Conservation (phyloP, 2,888 invertebrate species). For the Arctia plantaginis region DNA sequence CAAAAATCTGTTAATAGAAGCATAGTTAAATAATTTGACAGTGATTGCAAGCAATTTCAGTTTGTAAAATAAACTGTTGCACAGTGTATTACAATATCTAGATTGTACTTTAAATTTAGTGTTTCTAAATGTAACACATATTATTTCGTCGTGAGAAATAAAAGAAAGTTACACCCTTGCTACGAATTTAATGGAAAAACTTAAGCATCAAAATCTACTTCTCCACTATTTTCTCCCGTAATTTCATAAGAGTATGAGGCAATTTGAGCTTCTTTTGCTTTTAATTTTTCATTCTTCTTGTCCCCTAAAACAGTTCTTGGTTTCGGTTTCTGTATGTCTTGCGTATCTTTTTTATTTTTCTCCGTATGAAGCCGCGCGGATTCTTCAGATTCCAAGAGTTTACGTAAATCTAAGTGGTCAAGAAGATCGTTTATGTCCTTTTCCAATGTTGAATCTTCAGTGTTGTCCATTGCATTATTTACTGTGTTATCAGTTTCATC, state of each 20-base stretch:
- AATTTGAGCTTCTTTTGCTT: not conserved
- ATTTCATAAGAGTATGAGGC: not conserved
- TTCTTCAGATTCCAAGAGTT: constrained; percentile 14
- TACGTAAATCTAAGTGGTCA: constrained; percentile 19
- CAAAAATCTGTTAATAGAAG: too few species aligned
- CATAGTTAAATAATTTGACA: too few species aligned
- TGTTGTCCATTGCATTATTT: not conserved
- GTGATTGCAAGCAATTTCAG: too few species aligned
- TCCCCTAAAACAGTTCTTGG: not conserved
- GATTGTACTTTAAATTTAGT: too few species aligned
- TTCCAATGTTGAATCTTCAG: constrained; percentile 7
- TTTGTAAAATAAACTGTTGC: too few species aligned
- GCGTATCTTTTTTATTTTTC: not conserved
- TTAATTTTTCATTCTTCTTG: not conserved
- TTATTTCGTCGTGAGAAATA: too few species aligned
- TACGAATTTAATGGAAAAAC: not conserved
- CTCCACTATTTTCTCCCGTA: not conserved
- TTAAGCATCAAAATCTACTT: not conserved
- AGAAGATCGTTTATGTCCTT: constrained; percentile 13
- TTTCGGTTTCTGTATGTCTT: not conserved
- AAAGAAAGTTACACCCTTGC: too few species aligned
- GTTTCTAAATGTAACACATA: too few species aligned
- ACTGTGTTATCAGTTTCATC: not conserved
- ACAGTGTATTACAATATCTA: too few species aligned
- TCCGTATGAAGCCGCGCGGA: not conserved